Evolutionary conservation across 2,113 vertebrate species (phyloP), one percentile per base, ranked within the genome.

Genomic region (Varanus komodoensis): DNA sequence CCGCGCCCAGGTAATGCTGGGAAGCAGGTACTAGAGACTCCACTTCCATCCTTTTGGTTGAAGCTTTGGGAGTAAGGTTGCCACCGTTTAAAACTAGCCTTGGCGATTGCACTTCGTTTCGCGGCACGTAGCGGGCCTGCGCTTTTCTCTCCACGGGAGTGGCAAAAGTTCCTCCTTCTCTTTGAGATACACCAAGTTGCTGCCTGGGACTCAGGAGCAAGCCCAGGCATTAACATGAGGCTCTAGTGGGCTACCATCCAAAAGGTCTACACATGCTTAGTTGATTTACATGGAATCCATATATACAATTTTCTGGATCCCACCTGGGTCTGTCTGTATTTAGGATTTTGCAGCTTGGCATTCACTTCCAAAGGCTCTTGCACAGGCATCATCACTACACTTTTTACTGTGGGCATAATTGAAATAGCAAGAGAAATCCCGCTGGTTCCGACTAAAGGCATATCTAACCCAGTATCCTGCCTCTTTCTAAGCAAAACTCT

Each of bases 1-100:
- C 86, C 75, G 38, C 38, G 11, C 15, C 77, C 87, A 80, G 87
- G 87, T 88, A 88, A 88, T 11, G 12, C 75, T 57, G 29, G 73
- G 34, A 11, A 61, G 32, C 14, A 12, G 54, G 57, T 34, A 32
- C 27, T 23, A 19, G 11, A 4, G 83, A 11, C 38, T 32, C 3
- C 29, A 7, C 25, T 19, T 14, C 2, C 17, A 3, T 44, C 25
- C 32, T 23, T 7, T 29, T 19, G 34, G 32, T 38, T 4, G 25
- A 14, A 17, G 19, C 34, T 2, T 64, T 67, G 38, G 54, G 57
- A 38, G 61, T 4, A n/a, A 38, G 54, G n/a, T 3, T 82, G 81
- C 21, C 54, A 82, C 38, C 32, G 25, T 79, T 12, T 29, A 23
- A 2, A 34, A 64, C 17, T 12, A 34, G 54, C n/a, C 8, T 57